A percentile compares a stretch with the other conserved stretches of the same genome.
Evolutionary conservation across 2,888 invertebrate species (phyloP).

Genomic region (Embidobia sp.): DNA sequence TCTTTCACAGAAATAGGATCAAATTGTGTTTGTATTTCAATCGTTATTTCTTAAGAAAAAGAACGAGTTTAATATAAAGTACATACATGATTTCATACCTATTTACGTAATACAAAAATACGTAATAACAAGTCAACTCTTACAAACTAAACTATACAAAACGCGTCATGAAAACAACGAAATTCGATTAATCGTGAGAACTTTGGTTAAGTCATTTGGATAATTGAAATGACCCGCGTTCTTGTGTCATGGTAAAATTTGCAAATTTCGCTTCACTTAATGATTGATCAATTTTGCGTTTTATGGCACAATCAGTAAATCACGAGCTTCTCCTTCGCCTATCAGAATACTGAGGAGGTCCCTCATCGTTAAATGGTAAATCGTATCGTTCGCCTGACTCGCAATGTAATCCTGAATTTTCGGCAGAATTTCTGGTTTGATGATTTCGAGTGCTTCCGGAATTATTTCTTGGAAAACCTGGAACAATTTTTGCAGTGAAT

Average conservation of each 20-base stretch:
- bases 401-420: slow-evolving; percentile 74
- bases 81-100: too few species aligned
- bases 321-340: slow-evolving; percentile 70
- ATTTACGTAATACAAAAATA: slow-evolving; percentile 22
- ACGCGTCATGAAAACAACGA: slow-evolving; percentile 31
- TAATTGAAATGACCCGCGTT: slow-evolving; percentile 21
- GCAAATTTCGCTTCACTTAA: slow-evolving; percentile 1
- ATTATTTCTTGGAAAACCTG: slow-evolving; percentile 76
- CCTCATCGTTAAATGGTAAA: slow-evolving; percentile 74
- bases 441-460: slow-evolving; percentile 74
- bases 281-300: neutral
- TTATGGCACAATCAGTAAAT: slow-evolving; percentile 62
- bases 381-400: slow-evolving; percentile 63
- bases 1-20: too few species aligned
- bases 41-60: too few species aligned
- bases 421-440: slow-evolving; percentile 77
- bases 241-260: slow-evolving; percentile 44
- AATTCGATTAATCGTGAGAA: slow-evolving; percentile 28
- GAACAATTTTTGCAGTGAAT: too few species aligned
- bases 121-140: slow-evolving; percentile 50
- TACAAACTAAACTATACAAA: slow-evolving; percentile 50
- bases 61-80: too few species aligned
- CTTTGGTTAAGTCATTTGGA: slow-evolving; percentile 42
- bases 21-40: too few species aligned
- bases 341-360: slow-evolving; percentile 74